Evolutionary conservation across 2,113 vertebrate genomes (phyloP).

Genomic region (Athene cunicularia): DNA sequence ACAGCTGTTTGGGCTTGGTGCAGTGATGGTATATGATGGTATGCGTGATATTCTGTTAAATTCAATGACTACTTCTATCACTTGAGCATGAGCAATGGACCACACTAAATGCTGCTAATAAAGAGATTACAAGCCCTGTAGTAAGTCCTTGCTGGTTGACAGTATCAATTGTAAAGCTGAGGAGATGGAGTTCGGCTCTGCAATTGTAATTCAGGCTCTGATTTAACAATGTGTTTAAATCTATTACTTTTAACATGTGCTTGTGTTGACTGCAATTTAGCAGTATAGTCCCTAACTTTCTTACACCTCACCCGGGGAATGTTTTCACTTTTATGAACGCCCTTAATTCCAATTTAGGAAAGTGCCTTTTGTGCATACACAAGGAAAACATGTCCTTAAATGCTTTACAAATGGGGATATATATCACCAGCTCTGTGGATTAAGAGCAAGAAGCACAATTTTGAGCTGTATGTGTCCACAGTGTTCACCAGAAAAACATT

Average conservation of each 20-base stretch:
- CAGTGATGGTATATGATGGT: neutral
- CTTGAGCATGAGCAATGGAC: neutral
- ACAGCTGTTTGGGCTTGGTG: neutral
- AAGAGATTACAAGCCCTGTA: neutral
- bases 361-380: neutral
- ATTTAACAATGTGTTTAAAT: conserved; percentile 28
- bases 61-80: neutral
- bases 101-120: neutral
- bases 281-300: neutral
- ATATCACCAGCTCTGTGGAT: neutral
- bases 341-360: neutral
- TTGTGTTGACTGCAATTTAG: neutral
- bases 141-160: neutral
- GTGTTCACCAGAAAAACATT: neutral
- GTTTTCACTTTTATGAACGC: neutral
- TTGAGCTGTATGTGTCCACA: neutral
- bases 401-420: neutral
- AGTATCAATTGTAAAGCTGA: neutral
- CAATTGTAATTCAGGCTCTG: neutral
- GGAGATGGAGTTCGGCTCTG: neutral
- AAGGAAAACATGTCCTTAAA: neutral
- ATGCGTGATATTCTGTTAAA: neutral
- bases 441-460: neutral
- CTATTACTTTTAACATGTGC: neutral
- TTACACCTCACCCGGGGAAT: neutral